Conservation (phyloP, 2,113 vertebrate species). For the Corydoras maculifer region DNA sequence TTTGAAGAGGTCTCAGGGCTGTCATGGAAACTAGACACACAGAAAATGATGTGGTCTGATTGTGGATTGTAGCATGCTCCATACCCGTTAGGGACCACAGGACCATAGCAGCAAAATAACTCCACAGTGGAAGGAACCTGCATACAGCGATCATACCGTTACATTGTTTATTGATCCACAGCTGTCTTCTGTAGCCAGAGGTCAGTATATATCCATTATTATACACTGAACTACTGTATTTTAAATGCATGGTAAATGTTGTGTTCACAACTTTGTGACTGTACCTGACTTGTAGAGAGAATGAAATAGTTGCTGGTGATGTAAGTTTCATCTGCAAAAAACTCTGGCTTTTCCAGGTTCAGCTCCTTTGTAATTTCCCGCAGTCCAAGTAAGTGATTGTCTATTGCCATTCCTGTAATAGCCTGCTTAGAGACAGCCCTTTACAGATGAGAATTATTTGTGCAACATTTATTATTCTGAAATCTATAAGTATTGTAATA, state of each 20-base stretch:
- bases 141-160: slow-evolving; percentile 18
- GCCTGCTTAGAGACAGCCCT: slow-evolving; percentile 60
- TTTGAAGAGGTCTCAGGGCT: slow-evolving; percentile 78
- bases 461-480: not conserved
- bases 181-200: not conserved
- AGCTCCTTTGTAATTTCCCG: slow-evolving; percentile 76
- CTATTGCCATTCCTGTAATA: slow-evolving; percentile 90
- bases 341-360: slow-evolving; percentile 76
- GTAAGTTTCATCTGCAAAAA: slow-evolving; percentile 85
- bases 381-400: slow-evolving; percentile 91
- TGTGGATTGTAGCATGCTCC: slow-evolving; percentile 93
- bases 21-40: slow-evolving; percentile 84
- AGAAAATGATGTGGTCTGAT: slow-evolving; percentile 82
- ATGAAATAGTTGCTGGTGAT: slow-evolving; percentile 81
- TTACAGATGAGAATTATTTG: too few species aligned
- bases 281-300: slow-evolving; percentile 95
- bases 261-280: not conserved
- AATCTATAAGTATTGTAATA: slow-evolving; percentile 10
- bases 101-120: slow-evolving; percentile 97
- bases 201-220: not conserved
- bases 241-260: not conserved
- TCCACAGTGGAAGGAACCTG: slow-evolving; percentile 90
- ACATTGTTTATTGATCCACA: not conserved
- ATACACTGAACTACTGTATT: not conserved
- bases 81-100: slow-evolving; percentile 86